Conservation (phyloP, 2,888 invertebrate genomes). For the Axea sp. region DNA sequence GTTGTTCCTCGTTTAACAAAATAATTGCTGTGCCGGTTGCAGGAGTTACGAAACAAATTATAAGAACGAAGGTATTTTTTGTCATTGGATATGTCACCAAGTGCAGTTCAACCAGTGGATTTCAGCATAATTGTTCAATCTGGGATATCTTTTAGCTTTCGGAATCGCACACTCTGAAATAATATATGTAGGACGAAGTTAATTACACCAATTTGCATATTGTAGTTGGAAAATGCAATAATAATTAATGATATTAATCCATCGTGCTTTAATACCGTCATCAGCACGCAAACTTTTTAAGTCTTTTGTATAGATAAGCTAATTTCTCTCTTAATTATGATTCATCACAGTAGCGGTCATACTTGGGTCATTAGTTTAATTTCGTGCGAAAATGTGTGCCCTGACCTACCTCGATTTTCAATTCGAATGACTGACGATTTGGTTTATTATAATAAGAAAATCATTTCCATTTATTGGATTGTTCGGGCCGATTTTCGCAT, state of each 20-base stretch:
- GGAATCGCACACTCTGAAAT: slow-evolving; percentile 10
- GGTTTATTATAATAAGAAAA: too few species aligned
- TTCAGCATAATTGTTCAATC: slow-evolving; percentile 18
- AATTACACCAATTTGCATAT: slow-evolving; percentile 54
- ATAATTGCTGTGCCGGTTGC: slow-evolving; percentile 15
- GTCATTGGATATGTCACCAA: slow-evolving; percentile 5
- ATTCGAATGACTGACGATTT: too few species aligned
- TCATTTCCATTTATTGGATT: too few species aligned
- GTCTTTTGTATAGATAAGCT: slow-evolving; percentile 49
- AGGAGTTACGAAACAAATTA: slow-evolving; percentile 9
- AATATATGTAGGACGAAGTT: slow-evolving; percentile 18
- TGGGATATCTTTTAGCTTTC: slow-evolving; percentile 11
- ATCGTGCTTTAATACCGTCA: slow-evolving; percentile 32
- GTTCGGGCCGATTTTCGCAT: too few species aligned
- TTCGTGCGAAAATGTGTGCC: too few species aligned
- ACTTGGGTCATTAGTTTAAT: slow-evolving; percentile 59
- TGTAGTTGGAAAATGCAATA: slow-evolving; percentile 15
- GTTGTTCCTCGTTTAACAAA: slow-evolving; percentile 4
- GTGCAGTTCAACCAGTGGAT: slow-evolving; percentile 4
- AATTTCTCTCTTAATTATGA: slow-evolving; percentile 55
- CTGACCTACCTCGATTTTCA: too few species aligned
- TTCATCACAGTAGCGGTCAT: slow-evolving; percentile 47
- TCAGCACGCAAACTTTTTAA: slow-evolving; percentile 48
- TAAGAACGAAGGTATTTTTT: slow-evolving; percentile 9
- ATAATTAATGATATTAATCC: slow-evolving; percentile 50